Base-by-base conservation (phyloP, 2,888 invertebrate genomes). In the Eupithecia exiguata region DNA sequence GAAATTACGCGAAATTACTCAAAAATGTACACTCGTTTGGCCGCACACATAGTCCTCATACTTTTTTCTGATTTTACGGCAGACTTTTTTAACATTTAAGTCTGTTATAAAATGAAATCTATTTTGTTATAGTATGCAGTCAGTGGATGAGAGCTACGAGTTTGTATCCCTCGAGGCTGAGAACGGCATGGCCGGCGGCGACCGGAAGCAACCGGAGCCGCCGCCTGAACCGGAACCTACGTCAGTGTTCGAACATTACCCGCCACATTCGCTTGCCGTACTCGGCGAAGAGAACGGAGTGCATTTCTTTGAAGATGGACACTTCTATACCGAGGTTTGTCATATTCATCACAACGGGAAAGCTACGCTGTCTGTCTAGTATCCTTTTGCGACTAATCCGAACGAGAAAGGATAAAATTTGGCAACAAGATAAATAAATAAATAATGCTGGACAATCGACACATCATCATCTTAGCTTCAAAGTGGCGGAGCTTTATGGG, bases 231-330 rank as follows among this genome's bases (percentile, higher is more conserved):
- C 76, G 67, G 80, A 76, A 30, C 66, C 80, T 30, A 84, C 77
- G 53, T 81, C 85, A 66, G 88, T 92, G 74, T 92, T 91, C 85
- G 89, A 90, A 16, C 85, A 88, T 78, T 97, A 96, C 89, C 95
- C 96, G 76, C 97, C 97, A 73, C 95, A 95, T 63, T 93, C 96
- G 43, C 95, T 96, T 78, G 95, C 96, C 84, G 96, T 97, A 82
- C 95, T 97, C 67, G 96, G 95, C 66, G 95, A 97, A 78, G 98
- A 98, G 88, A 97, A 97, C 84, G 98, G 98, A 46, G 97, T 98
- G 70, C 98, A 98, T 87, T 98, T 98, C 89, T 97, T 97, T 84
- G 98, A 98, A 88, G 98, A 98, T 92, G 98, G 98, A 72, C 98
- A 98, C 91, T 98, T 98, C 90, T 98, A 98, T 96, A 97, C 98